Evolutionary conservation across 2,888 invertebrate species (phyloP), one percentile per base, ranked within the genome.

Genomic region (Proisotoma minuta): DNA sequence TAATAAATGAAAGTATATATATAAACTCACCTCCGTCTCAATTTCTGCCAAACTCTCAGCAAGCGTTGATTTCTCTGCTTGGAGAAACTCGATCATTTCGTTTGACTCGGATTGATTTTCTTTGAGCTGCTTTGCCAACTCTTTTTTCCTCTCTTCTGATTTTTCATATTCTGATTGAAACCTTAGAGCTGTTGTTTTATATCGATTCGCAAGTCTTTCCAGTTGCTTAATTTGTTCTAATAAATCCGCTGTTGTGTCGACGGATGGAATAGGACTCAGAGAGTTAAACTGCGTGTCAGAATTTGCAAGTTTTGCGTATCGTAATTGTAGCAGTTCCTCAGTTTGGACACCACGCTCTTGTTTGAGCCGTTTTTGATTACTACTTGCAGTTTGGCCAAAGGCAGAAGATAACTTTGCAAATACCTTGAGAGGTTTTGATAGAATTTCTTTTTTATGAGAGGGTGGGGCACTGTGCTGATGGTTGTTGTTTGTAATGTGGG

Each of bases 61-160:
- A 72, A 92, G 81, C 8, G 89, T 86, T 3, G 84, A 83, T 74
- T 91, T 91, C 79, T 93, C 92, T 10, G 88, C 87, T 74, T 90
- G 89, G 67, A 92, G 82, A 77, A 93, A 93, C 76, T 92, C 91
- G 76, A 91, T 89, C 79, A 92, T 82, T 78, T 93, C 92, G 2
- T 83, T 82, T 27, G 89, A 86, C 77, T 92, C 92, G 22, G 83
- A 83, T 77, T 92, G 91, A 24, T 87, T 82, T 74, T 89, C 89
- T 63, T 85, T 83, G 69, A 90, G 85, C 70, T 91, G 87, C 49
- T 72, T 73, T 68, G 87, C 85, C 60, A 87, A 79, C 50, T 90
- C 78, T 15, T 82, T 78, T 59, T 86, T 85, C 69, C 87, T 87
- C 0, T 84, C 80, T 53, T 71, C 71, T 1, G 68, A 62, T 18